Percentiles rank a stretch among this genome's conserved stretches.
Conservation (phyloP, 1,140 invertebrate species). For the Pogonomyrmex barbatus region DNA sequence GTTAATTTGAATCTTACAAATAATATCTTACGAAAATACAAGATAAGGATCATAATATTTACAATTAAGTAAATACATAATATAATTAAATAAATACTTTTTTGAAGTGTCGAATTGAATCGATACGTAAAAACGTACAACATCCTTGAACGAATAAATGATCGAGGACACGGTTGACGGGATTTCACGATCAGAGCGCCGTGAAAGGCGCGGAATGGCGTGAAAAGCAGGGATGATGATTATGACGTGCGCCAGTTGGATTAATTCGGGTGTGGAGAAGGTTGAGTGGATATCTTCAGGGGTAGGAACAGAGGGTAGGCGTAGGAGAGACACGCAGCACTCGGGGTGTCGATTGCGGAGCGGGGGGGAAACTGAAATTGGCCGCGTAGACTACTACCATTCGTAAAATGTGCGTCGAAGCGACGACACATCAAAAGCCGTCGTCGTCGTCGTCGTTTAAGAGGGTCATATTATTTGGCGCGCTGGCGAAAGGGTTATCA, state of each 20-base stretch:
- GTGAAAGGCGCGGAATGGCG: slow-evolving; percentile 25
- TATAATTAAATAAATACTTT: neutral
- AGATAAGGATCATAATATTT: neutral
- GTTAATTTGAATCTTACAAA: neutral
- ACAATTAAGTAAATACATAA: neutral
- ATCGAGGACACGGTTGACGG: slow-evolving; percentile 5
- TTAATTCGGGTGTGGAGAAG: slow-evolving; percentile 56
- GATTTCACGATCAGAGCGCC: neutral
- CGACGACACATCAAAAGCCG: slow-evolving; percentile 80
- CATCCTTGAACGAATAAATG: neutral
- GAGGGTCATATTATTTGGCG: slow-evolving; percentile 79
- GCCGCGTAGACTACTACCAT: slow-evolving; percentile 63
- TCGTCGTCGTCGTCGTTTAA: slow-evolving; percentile 76
- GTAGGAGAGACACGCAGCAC: slow-evolving; percentile 3
- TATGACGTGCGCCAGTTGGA: slow-evolving; percentile 73
- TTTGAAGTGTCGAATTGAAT: neutral
- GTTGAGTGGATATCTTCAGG: slow-evolving; percentile 44
- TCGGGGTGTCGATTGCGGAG: slow-evolving; percentile 30
- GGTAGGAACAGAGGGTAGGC: slow-evolving; percentile 36
- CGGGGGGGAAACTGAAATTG: slow-evolving; percentile 71
- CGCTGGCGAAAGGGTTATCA: slow-evolving; percentile 81
- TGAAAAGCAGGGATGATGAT: slow-evolving; percentile 68
- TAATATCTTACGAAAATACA: neutral
- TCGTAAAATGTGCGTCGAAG: slow-evolving; percentile 77
- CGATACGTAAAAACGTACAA: neutral